These are phyloP conservation scores for Alca torda DNA, from an alignment of 2,797 vertebrate genomes.

Conservation along the genomic window DNA sequence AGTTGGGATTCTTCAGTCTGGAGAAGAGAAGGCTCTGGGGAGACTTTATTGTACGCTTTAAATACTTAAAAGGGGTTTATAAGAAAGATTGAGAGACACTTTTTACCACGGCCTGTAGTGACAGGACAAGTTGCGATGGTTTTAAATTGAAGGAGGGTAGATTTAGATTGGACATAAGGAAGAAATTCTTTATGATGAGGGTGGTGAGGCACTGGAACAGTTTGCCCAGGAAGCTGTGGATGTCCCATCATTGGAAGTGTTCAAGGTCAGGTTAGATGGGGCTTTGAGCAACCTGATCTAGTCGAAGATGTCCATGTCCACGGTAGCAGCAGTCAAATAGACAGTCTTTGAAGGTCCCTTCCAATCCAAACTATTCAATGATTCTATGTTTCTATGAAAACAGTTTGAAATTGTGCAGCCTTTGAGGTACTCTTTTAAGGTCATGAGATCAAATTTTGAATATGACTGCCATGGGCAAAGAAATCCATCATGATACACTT, in stretches of 20 bases:
- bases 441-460: not conserved
- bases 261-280: not conserved
- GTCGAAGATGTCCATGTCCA: not conserved
- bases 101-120: not conserved
- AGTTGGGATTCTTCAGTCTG: not conserved
- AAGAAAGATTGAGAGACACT: not conserved
- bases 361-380: not conserved
- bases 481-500: not conserved
- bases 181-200: not conserved
- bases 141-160: not conserved
- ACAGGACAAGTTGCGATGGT: not conserved
- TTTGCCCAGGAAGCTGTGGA: not conserved
- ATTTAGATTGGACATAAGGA: not conserved
- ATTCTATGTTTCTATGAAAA: not conserved
- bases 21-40: not conserved
- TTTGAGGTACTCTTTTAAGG: not conserved
- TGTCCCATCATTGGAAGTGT: not conserved
- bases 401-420: not conserved
- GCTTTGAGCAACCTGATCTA: not conserved
- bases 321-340: accelerated
- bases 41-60: not conserved
- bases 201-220: not conserved
- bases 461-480: not conserved
- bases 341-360: not conserved
- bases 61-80: not conserved